phyloP scores from a whole-genome alignment of 2,113 vertebrate genomes.

The Anguilla japonica region DNA sequence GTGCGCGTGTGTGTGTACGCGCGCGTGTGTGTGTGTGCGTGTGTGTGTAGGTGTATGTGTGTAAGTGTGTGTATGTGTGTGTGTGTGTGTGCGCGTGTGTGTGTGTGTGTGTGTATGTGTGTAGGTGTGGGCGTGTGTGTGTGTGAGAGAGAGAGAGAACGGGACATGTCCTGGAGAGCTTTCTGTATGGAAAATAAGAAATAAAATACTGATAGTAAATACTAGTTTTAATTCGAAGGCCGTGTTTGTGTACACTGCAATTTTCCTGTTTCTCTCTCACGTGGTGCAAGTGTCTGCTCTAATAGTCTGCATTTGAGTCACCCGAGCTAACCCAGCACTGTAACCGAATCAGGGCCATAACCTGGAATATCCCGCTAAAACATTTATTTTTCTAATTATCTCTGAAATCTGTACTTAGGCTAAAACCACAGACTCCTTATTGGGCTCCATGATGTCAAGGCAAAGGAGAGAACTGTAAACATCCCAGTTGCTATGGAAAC shows the following conservation, averaged over 20 bases:
- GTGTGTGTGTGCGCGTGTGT: no score
- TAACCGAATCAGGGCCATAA: constrained; percentile 45
- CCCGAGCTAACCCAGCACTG: constrained; percentile 37
- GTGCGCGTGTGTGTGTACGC: no score
- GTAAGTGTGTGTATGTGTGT: no score
- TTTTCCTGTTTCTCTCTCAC: constrained; percentile 10
- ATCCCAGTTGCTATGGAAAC: constrained; percentile 52
- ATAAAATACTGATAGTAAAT: background rate
- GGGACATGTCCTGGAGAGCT: background rate
- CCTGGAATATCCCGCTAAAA: constrained; percentile 56
- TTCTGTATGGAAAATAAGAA: background rate
- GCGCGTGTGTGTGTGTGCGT: no score
- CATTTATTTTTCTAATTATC: constrained; percentile 55
- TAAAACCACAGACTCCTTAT: constrained; percentile 58
- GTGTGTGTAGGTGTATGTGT: no score
- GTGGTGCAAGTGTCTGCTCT: constrained; percentile 32
- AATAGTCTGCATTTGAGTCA: constrained; percentile 35
- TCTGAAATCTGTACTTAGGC: constrained; percentile 58
- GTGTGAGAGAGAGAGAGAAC: no score
- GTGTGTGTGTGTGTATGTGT: no score
- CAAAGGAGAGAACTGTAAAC: constrained; percentile 43
- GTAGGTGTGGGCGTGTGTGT: no score
- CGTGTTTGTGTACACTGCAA: constrained; percentile 1
- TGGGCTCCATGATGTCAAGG: constrained; percentile 38
- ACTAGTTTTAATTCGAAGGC: background rate